phyloP scores from a whole-genome alignment of 2,888 invertebrate species.

The Drepanosiphum platanoidis region DNA sequence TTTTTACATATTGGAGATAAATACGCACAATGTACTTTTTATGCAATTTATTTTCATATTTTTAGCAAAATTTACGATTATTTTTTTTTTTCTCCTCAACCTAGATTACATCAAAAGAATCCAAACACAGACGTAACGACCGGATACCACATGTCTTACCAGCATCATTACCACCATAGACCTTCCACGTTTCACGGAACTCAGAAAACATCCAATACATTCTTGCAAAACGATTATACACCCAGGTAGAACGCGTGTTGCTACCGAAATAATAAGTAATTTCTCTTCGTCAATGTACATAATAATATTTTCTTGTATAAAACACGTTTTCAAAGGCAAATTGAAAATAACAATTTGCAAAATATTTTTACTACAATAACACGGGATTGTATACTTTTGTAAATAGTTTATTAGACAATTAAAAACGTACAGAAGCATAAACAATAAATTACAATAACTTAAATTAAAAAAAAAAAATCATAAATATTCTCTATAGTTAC shows the following conservation, averaged over 20 bases:
- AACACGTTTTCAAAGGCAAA: not conserved
- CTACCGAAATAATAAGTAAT: not conserved
- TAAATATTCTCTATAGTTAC: too few species aligned
- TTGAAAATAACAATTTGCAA: not conserved
- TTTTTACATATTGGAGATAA: too few species aligned
- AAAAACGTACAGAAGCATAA: not conserved
- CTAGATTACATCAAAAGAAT: slow-evolving; percentile 56
- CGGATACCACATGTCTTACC: slow-evolving; percentile 62
- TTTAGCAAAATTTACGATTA: not conserved
- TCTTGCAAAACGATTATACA: slow-evolving; percentile 50
- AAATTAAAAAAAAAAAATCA: not conserved
- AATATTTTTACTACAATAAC: not conserved
- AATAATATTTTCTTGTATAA: slow-evolving; percentile 5
- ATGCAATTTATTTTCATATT: too few species aligned
- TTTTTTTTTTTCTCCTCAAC: slow-evolving; percentile 15
- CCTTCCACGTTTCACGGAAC: slow-evolving; percentile 48
- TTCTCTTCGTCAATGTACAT: not conserved
- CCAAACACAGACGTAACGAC: slow-evolving; percentile 33
- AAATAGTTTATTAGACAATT: not conserved
- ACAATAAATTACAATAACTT: not conserved
- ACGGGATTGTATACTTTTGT: slow-evolving; percentile 41
- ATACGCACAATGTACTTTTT: too few species aligned
- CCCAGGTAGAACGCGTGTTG: slow-evolving; percentile 41
- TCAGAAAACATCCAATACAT: slow-evolving; percentile 41
- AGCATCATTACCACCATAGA: slow-evolving; percentile 57